Base-by-base conservation (phyloP, 2,888 invertebrate species). In the Piscicola geometra region DNA sequence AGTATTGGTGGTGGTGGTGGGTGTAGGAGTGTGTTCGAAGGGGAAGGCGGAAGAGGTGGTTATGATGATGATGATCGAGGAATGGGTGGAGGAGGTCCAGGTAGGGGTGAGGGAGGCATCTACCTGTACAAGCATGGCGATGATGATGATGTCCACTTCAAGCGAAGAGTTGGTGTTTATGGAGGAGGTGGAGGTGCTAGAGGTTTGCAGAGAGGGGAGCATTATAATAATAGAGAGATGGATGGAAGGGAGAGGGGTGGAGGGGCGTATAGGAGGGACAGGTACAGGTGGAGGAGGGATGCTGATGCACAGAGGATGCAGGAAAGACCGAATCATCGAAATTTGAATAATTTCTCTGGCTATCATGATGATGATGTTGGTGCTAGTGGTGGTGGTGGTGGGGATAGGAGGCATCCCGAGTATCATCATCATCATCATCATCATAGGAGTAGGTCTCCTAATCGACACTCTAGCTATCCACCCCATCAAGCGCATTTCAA, bases 1-100 rank as follows among this genome's bases (percentile, higher is more conserved):
- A n/a, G 30, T 32, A 21, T 12, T 9, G 30, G 30, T 33, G 68
- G 32, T 68, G 35, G 35, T 30, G 30, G 32, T 68, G 5, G 30
- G 9, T 12, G 32, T 68, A 5, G 30, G 12, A 32, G 32, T 68
- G 68, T 5, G 9, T n/a, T 9, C n/a, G 30, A 68, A 3, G n/a
- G 32, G n/a, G 68, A 68, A 28, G 68, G 30, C 30, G 68, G 32
- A 9, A 32, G 32, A 28, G 68, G 68, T 68, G 68, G 5, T 30
- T 30, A 33, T 68, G n/a, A 33, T 12, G n/a, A n/a, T 9, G 68
- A 68, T 68, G 35, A n/a, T 33, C 30, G n/a, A 12, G n/a, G 35
- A 21, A 32, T 5, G 5, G 35, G 35, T 33, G 68, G n/a, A 5
- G 5, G 68, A 9, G 68, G 32, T 68, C 5, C n/a, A n/a, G n/a